A percentile compares a stretch with the other conserved stretches of the same genome.
Evolutionary conservation across 2,888 invertebrate genomes (phyloP).

Genomic region (Eurytoma californica): DNA sequence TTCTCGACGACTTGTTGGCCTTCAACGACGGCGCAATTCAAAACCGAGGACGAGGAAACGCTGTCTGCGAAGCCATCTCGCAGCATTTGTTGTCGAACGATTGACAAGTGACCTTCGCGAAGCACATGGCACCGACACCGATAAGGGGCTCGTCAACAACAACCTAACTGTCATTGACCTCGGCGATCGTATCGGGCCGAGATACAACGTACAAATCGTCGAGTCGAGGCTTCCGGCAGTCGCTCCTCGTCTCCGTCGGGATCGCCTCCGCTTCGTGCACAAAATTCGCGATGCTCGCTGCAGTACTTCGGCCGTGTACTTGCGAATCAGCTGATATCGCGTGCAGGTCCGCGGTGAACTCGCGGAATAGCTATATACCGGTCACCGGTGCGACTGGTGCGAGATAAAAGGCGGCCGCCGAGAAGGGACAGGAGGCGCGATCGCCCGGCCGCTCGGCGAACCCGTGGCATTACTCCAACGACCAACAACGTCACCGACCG

Average conservation of each 20-base stretch:
- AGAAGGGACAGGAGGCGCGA: background rate
- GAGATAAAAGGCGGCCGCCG: background rate
- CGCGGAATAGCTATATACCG: too few species aligned
- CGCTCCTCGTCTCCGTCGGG: too few species aligned
- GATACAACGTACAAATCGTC: background rate
- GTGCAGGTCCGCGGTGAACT: background rate
- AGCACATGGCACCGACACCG: conserved; percentile 12
- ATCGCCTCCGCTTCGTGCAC: background rate
- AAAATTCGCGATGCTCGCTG: background rate
- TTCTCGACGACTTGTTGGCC: background rate
- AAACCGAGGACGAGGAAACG: background rate
- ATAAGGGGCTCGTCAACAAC: conserved; percentile 28
- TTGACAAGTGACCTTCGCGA: background rate
- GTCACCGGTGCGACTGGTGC: too few species aligned
- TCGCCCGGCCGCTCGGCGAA: background rate
- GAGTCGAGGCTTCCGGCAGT: too few species aligned
- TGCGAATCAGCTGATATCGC: conserved; percentile 32
- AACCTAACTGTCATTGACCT: conserved; percentile 19
- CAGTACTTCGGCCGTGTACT: background rate
- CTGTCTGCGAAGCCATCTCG: background rate
- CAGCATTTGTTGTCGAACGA: conserved; percentile 3
- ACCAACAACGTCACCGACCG: too few species aligned
- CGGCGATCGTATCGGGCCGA: background rate
- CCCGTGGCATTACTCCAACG: too few species aligned
- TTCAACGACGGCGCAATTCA: background rate